Base-by-base conservation (phyloP, 2,113 vertebrate genomes). In the Microcebus griseorufus region DNA sequence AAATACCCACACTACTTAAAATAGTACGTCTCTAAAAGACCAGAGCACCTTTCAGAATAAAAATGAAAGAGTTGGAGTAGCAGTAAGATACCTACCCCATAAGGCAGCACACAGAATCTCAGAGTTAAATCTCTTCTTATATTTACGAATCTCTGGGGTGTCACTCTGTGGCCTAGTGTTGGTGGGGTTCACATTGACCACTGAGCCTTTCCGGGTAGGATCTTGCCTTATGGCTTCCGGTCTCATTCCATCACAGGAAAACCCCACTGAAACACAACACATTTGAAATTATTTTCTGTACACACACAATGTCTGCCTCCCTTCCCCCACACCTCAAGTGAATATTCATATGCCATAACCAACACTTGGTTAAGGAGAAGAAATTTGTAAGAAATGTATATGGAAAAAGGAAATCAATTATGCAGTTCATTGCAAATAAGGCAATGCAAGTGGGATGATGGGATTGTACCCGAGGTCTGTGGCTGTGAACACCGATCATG, bases 121-220 rank as follows among this genome's bases (percentile, higher is more conserved):
- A 0, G 99, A 99, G 98, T 99, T 99, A 98, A 99, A 99, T 97
- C 99, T 99, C 98, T 99, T 99, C 99, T 99, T 99, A 98, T 99
- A 99, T 98, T 99, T 99, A 97, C 99, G 99, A 85, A 99, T 99
- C 98, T 99, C 99, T 0, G 99, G 99, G 3, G 99, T 99, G 98
- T 99, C 99, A 8, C 99, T 99, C 98, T 99, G 99, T 34, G 99
- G 99, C n/a, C 99, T 99, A 0, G 99, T 99, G 88, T 99, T 99
- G 2, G 99, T 99, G 4, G 99, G 99, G 96, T 99, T 99, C 88
- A 99, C 99, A 96, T 99, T 99, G 97, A 99, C 99, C 97, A 99
- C 99, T 0, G 99, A 99, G 98, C 99, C 99, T 84, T 99, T 99
- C 86, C 99, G 98, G 0, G 99, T 99, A 3, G 99, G 99, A 98